phyloP scores from a whole-genome alignment of 2,888 invertebrate genomes.

The Ochropleura plecta region DNA sequence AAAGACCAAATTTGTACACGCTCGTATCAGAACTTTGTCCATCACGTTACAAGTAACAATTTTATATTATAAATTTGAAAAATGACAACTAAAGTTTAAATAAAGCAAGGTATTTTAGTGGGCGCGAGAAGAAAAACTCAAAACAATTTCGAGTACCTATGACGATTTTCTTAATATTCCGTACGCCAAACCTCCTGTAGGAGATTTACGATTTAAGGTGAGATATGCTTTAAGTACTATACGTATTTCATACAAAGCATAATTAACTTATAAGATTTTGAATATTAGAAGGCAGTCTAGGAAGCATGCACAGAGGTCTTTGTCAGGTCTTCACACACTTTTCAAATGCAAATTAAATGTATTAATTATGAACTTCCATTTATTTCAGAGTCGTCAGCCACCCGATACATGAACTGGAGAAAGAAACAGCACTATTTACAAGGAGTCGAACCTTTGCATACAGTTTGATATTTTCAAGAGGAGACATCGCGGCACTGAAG shows the following conservation, averaged over 20 bases:
- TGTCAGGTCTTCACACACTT: not conserved
- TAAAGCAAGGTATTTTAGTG: conserved; percentile 38
- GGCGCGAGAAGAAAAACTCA: conserved; percentile 69
- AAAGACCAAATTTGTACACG: conserved; percentile 12
- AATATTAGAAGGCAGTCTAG: not conserved
- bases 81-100: conserved; percentile 47
- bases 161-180: conserved; percentile 87
- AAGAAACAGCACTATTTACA: conserved; percentile 84
- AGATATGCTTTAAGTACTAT: conserved; percentile 23
- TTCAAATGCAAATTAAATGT: not conserved
- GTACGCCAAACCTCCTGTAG: conserved; percentile 90
- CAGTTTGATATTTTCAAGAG: conserved; percentile 70
- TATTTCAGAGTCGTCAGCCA: conserved; percentile 79
- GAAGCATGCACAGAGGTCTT: too few relatives aligned
- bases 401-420: conserved; percentile 83
- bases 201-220: conserved; percentile 78
- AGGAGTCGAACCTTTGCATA: conserved; percentile 71
- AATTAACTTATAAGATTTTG: not conserved
- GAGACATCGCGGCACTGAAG: conserved; percentile 75
- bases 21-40: conserved; percentile 22
- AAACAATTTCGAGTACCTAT: conserved; percentile 80
- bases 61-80: not conserved
- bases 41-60: conserved; percentile 19
- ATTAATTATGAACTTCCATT: not conserved
- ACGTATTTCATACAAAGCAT: not conserved